Percentiles rank a stretch among this genome's conserved stretches.
Evolutionary conservation across 2,113 vertebrate genomes (phyloP).

Genomic region (Mixornis gularis): DNA sequence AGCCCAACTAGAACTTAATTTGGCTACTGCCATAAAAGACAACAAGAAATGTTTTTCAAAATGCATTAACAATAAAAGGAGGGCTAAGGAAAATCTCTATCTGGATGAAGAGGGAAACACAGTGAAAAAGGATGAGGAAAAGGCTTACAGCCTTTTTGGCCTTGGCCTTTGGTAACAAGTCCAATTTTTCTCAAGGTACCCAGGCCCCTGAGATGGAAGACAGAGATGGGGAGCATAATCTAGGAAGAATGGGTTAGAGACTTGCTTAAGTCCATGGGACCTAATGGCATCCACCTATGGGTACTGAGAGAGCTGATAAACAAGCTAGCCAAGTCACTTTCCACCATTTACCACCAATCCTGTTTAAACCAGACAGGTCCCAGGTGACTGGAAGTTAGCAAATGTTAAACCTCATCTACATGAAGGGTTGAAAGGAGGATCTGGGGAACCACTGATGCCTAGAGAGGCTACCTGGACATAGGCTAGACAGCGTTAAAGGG

Average conservation of each 20-base stretch:
- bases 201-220: neutral
- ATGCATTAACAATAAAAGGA: neutral
- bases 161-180: neutral
- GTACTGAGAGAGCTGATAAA: neutral
- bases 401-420: neutral
- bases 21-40: neutral
- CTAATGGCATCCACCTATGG: neutral
- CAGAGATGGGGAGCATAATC: neutral
- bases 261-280: neutral
- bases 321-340: neutral
- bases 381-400: neutral
- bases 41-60: neutral
- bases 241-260: neutral
- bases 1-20: neutral
- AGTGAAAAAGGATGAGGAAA: neutral
- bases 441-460: neutral
- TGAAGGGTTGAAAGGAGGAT: neutral
- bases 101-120: neutral
- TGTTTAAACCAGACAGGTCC: neutral
- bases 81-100: neutral
- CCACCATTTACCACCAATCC: neutral
- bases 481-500: neutral
- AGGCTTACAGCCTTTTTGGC: neutral
- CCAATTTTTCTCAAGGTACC: neutral
- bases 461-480: neutral